Percentiles rank a stretch among this genome's conserved stretches.
phyloP scores from a whole-genome alignment of 2,888 invertebrate genomes.

The Clunio marinus region DNA sequence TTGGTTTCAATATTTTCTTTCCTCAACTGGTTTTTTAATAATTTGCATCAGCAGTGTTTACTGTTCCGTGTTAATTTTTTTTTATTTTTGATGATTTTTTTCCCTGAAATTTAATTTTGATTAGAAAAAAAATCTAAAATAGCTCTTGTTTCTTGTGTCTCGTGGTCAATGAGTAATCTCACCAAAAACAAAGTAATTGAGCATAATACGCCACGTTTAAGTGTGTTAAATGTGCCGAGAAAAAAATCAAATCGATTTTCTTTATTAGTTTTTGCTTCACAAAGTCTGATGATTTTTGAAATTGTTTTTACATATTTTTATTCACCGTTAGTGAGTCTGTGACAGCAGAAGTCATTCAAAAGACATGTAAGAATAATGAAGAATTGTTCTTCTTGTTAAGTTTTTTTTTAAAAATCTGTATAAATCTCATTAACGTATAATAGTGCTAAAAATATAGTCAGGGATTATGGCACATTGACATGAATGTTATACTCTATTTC shows the following conservation, averaged over 20 bases:
- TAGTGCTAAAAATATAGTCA: too few relatives aligned
- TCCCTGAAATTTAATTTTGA: too few relatives aligned
- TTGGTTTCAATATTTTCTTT: neutral
- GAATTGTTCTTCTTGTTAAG: too few relatives aligned
- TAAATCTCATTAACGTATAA: too few relatives aligned
- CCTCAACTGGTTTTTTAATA: constrained; percentile 16
- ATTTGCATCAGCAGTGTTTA: neutral
- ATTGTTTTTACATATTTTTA: neutral
- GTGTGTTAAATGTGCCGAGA: neutral
- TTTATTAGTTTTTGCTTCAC: neutral
- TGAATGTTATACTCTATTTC: too few relatives aligned
- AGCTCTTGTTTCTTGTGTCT: too few relatives aligned
- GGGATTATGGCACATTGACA: too few relatives aligned
- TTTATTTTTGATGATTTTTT: neutral
- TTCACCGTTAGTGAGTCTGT: constrained; percentile 3
- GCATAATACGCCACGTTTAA: neutral
- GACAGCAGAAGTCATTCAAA: neutral
- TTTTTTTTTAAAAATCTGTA: too few relatives aligned
- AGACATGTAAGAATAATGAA: too few relatives aligned
- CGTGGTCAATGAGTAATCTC: too few relatives aligned
- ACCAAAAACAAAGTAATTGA: too few relatives aligned
- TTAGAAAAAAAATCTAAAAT: too few relatives aligned
- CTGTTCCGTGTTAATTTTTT: constrained; percentile 11
- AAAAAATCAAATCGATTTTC: neutral
- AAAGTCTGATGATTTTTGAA: neutral